Evolutionary conservation across 2,888 invertebrate species (phyloP).

Genomic region (Gerosis bhagava): DNA sequence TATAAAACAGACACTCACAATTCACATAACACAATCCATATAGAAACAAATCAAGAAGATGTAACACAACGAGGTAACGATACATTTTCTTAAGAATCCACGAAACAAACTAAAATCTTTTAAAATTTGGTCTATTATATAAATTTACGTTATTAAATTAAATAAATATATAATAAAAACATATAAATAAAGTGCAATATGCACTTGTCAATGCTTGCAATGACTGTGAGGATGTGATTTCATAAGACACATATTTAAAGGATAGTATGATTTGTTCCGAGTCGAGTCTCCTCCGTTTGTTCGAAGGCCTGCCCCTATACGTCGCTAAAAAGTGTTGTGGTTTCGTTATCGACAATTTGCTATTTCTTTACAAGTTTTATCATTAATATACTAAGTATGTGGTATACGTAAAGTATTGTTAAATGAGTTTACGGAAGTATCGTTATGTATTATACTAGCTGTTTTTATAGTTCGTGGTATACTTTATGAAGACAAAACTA

Average conservation of each 20-base stretch:
- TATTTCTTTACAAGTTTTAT: too few species aligned
- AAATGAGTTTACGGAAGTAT: too few species aligned
- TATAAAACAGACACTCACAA: too few species aligned
- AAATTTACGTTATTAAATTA: background rate
- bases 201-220: slow-evolving; percentile 19
- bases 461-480: too few species aligned
- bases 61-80: slow-evolving; percentile 40
- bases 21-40: slow-evolving; percentile 64
- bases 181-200: slow-evolving; percentile 31
- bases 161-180: slow-evolving; percentile 40
- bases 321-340: slow-evolving; percentile 46
- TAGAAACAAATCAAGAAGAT: slow-evolving; percentile 46
- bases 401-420: too few species aligned
- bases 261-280: slow-evolving; percentile 72
- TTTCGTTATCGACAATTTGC: too few species aligned
- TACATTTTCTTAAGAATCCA: slow-evolving; percentile 50
- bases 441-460: too few species aligned
- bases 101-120: too few species aligned
- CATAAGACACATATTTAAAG: slow-evolving; percentile 71
- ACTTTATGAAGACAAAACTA: too few species aligned
- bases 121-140: too few species aligned
- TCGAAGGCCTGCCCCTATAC: slow-evolving; percentile 78
- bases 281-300: slow-evolving; percentile 54
- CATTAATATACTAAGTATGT: too few species aligned
- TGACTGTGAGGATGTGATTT: slow-evolving; percentile 51